Conservation (phyloP, 2,888 invertebrate species). For the Cataglyphis albicans region DNA sequence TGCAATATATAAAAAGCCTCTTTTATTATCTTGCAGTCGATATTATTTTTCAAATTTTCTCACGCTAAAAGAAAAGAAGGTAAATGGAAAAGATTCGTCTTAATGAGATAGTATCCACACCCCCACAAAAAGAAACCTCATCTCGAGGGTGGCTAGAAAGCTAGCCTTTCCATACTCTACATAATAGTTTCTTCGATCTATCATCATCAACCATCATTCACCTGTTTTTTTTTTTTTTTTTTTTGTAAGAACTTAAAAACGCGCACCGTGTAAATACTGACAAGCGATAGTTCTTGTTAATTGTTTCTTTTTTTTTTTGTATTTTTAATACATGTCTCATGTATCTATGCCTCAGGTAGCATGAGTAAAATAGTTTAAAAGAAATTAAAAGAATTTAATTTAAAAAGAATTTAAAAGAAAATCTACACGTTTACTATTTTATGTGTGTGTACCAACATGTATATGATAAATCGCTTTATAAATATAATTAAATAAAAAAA, state of each 20-base stretch:
- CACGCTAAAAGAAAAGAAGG: conserved; percentile 43
- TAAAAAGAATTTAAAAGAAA: background rate
- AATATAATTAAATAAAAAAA: background rate
- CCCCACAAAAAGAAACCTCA: conserved; percentile 47
- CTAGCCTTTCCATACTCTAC: conserved; percentile 24
- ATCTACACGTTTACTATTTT: background rate
- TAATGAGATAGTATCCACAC: conserved; percentile 62
- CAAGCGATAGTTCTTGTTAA: conserved; percentile 10
- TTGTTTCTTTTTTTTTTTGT: conserved; percentile 7
- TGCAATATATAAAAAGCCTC: background rate
- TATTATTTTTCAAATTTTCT: conserved; percentile 51
- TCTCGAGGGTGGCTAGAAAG: conserved; percentile 19
- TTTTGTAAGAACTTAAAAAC: conserved; percentile 36
- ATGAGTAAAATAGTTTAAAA: background rate
- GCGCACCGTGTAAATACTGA: conserved; percentile 19
- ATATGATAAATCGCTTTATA: background rate
- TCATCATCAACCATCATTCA: conserved; percentile 46
- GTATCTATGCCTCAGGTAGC: background rate
- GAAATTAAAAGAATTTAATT: too few relatives aligned
- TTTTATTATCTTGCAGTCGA: background rate
- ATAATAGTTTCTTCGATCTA: conserved; percentile 50
- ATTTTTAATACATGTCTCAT: background rate
- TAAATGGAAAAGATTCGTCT: conserved; percentile 42
- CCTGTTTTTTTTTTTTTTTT: background rate
- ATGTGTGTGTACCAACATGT: background rate